A percentile compares a stretch with the other conserved stretches of the same genome.
Evolutionary conservation across 2,113 vertebrate species (phyloP).

Genomic region (Colistium nudipinnis): DNA sequence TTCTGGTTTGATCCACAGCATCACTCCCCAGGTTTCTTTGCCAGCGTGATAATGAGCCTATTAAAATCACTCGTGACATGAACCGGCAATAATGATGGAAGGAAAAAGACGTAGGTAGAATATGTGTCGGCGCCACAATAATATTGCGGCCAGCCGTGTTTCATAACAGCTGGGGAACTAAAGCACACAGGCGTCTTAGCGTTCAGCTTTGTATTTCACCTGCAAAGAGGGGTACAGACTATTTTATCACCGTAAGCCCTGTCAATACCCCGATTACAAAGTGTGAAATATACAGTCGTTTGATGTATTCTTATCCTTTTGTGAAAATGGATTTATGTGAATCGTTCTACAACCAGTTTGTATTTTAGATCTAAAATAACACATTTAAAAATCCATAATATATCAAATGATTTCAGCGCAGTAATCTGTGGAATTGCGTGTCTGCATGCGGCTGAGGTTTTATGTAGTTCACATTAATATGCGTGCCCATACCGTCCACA

Average conservation of each 20-base stretch:
- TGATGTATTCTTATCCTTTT: too few relatives aligned
- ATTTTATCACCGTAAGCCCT: background rate
- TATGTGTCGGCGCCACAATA: conserved; percentile 6
- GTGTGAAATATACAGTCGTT: too few relatives aligned
- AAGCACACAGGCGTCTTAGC: background rate
- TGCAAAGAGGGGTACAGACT: background rate
- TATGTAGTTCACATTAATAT: too few relatives aligned
- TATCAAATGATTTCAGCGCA: too few relatives aligned
- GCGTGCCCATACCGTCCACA: too few relatives aligned
- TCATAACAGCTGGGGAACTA: background rate
- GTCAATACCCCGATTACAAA: too few relatives aligned
- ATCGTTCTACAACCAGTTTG: background rate
- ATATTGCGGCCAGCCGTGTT: background rate
- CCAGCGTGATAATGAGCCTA: conserved; percentile 16
- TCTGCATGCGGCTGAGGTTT: too few relatives aligned
- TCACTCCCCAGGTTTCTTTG: conserved; percentile 20
- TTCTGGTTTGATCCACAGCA: conserved; percentile 11
- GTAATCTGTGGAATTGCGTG: too few relatives aligned
- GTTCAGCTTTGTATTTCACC: background rate
- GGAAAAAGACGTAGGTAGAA: conserved; percentile 18
- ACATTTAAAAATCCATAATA: too few relatives aligned
- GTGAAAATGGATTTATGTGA: too few relatives aligned
- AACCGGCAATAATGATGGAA: conserved; percentile 16
- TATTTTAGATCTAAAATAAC: too few relatives aligned
- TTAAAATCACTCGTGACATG: conserved; percentile 44